phyloP scores from a whole-genome alignment of 2,113 vertebrate species.

The Pyxicephalus adspersus region DNA sequence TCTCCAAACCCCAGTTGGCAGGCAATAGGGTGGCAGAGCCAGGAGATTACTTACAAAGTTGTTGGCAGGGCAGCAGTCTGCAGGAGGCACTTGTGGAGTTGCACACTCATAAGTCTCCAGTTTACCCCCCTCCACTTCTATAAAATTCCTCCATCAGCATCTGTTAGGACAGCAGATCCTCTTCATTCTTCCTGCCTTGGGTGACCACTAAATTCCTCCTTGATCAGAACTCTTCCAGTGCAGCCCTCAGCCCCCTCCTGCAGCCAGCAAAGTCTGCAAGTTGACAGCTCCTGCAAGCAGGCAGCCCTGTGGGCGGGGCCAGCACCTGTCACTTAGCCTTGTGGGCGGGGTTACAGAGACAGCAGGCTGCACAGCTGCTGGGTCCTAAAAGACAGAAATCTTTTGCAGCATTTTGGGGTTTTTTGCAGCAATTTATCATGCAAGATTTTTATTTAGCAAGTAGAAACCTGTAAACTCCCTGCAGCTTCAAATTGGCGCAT shows the following conservation, averaged over 20 bases:
- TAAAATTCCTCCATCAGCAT: slow-evolving; percentile 4
- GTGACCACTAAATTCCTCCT: too few relatives aligned
- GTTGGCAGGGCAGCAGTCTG: neutral
- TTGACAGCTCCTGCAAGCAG: slow-evolving; percentile 31
- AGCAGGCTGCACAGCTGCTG: neutral
- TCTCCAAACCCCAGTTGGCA: too few relatives aligned
- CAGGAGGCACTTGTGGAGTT: neutral
- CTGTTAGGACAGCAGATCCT: neutral
- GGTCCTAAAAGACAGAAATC: slow-evolving; percentile 19
- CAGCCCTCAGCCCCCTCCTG: slow-evolving; percentile 20
- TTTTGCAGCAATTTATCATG: too few relatives aligned
- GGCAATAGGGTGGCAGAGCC: too few relatives aligned
- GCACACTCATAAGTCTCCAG: neutral
- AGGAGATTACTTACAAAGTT: slow-evolving; percentile 9
- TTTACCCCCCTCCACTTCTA: neutral
- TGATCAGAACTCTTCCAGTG: neutral
- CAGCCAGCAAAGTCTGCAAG: slow-evolving; percentile 25
- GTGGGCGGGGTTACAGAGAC: neutral
- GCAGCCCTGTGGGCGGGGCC: slow-evolving; percentile 10
- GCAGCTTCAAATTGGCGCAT: too few relatives aligned
- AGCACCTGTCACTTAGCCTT: slow-evolving; percentile 15
- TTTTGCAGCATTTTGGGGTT: too few relatives aligned
- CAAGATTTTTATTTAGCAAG: too few relatives aligned
- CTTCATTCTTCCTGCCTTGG: too few relatives aligned
- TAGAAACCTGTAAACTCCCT: too few relatives aligned